Conservation (phyloP, 2,888 invertebrate genomes). For the Smittia sp. region DNA sequence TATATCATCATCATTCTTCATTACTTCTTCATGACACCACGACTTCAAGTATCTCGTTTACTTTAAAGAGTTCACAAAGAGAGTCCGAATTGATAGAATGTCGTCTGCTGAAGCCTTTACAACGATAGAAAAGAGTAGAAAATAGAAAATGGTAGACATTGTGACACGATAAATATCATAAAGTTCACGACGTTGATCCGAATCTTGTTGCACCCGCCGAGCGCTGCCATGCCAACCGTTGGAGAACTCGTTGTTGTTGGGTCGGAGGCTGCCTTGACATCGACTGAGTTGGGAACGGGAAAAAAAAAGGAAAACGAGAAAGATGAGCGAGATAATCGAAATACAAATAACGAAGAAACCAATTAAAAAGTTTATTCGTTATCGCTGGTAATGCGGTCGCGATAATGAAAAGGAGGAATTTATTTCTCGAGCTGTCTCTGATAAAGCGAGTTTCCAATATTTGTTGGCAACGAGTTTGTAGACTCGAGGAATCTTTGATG, state of each 20-base stretch:
- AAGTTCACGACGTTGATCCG: conserved; percentile 15
- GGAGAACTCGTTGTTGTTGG: conserved; percentile 29
- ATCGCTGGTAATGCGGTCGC: not conserved
- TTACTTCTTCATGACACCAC: not conserved
- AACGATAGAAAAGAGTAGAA: conserved; percentile 36
- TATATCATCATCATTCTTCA: not conserved
- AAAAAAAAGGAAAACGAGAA: not conserved
- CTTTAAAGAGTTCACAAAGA: not conserved
- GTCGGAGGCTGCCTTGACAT: conserved; percentile 26
- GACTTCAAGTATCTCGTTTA: not conserved
- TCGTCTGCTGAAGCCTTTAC: conserved; percentile 37
- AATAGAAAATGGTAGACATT: conserved; percentile 41
- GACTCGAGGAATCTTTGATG: too few species aligned
- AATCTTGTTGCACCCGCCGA: not conserved
- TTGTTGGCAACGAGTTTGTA: too few species aligned
- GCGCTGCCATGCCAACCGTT: conserved; percentile 15
- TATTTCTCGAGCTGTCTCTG: too few species aligned
- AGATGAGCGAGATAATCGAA: not conserved
- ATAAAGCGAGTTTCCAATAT: too few species aligned
- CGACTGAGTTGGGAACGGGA: conserved; percentile 5
- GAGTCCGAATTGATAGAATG: not conserved
- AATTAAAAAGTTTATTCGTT: conserved; percentile 20
- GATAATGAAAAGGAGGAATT: not conserved
- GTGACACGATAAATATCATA: conserved; percentile 29
- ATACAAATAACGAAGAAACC: not conserved